These are phyloP conservation scores for Petrocephalus schoutedeni DNA, from an alignment of 2,797 vertebrate genomes.

Conservation along the genomic window DNA sequence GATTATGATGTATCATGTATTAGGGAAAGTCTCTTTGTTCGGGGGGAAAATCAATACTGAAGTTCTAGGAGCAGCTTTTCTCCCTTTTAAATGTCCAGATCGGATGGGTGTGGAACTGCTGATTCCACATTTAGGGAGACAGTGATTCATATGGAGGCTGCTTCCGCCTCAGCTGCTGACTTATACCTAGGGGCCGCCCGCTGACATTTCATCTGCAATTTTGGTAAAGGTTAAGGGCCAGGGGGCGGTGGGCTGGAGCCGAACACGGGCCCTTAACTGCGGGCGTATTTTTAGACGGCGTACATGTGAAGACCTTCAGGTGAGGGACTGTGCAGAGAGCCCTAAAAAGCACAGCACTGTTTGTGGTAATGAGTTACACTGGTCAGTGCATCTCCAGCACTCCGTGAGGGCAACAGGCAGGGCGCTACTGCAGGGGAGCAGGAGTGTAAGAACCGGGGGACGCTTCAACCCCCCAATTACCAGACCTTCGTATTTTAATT, in stretches of 20 bases:
- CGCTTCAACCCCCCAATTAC: background rate
- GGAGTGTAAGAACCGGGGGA: background rate
- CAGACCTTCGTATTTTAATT: background rate
- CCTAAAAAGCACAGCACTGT: background rate
- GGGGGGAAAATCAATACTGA: slow-evolving; percentile 67
- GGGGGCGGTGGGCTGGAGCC: slow-evolving; percentile 47
- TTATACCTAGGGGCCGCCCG: slow-evolving; percentile 53
- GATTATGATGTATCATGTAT: slow-evolving; percentile 82
- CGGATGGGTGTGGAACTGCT: slow-evolving; percentile 59
- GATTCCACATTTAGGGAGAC: slow-evolving; percentile 65
- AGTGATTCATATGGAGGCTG: slow-evolving; percentile 63
- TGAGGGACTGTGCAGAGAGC: slow-evolving; percentile 13
- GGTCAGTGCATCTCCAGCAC: background rate
- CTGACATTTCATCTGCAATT: slow-evolving; percentile 52
- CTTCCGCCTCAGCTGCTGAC: slow-evolving; percentile 41
- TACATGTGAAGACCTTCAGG: slow-evolving; percentile 16
- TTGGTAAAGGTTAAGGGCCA: slow-evolving; percentile 44
- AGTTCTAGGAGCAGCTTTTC: slow-evolving; percentile 50
- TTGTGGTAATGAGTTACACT: background rate
- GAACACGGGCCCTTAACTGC: slow-evolving; percentile 42
- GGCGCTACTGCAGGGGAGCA: background rate
- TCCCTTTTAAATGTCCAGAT: slow-evolving; percentile 42
- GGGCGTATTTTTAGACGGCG: slow-evolving; percentile 46
- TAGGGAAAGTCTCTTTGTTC: slow-evolving; percentile 73
- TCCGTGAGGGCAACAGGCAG: background rate